These are phyloP conservation scores for Eidolon dupreanum DNA, from an alignment of 2,797 vertebrate species.

Conservation along the genomic window DNA sequence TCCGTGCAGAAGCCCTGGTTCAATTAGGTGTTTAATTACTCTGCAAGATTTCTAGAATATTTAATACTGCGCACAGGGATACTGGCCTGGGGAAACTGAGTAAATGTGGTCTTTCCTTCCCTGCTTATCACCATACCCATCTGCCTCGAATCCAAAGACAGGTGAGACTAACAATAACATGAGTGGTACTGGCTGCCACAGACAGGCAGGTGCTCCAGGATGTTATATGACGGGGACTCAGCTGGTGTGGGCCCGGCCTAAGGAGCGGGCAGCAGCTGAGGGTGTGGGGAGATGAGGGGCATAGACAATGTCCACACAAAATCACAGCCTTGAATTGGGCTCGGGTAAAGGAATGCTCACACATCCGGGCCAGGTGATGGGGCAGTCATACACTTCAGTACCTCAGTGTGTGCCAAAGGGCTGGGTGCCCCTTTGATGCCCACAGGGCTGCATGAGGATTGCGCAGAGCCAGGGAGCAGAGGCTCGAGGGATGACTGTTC, in stretches of 20 bases:
- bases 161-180: not conserved
- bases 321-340: not conserved
- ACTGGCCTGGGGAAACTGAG: not conserved
- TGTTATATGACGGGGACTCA: not conserved
- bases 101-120: not conserved
- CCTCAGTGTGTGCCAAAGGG: fast-evolving
- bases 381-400: fast-evolving
- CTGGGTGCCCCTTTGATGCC: not conserved
- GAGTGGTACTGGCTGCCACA: fast-evolving
- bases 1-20: not conserved
- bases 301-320: not conserved
- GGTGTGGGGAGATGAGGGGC: not conserved
- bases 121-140: not conserved
- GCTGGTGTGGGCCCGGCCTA: not conserved
- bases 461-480: fast-evolving
- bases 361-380: not conserved
- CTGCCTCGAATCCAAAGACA: not conserved
- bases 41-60: not conserved
- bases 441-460: not conserved
- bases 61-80: not conserved
- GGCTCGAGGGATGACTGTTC: not conserved
- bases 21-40: not conserved
- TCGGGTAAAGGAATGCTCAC: not conserved
- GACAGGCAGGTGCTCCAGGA: not conserved
- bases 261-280: not conserved